Evolutionary conservation across 1,140 invertebrate species (phyloP).

Genomic region (Platyscapa corneri): DNA sequence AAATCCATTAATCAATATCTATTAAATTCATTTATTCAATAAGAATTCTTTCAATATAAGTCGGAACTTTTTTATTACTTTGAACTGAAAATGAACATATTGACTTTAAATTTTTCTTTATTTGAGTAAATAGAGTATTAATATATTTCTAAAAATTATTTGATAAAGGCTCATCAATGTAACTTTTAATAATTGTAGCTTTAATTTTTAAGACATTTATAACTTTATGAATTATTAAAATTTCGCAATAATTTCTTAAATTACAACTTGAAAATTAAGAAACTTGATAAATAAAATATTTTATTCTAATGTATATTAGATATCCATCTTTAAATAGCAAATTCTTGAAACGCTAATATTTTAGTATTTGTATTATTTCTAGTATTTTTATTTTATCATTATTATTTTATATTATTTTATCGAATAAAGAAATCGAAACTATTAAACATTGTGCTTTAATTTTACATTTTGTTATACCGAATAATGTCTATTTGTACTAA

Average conservation of each 20-base stretch:
- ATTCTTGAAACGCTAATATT: too few species aligned
- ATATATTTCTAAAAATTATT: not conserved
- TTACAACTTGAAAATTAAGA: not conserved
- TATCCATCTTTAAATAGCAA: not conserved
- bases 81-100: not conserved
- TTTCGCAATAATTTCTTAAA: not conserved
- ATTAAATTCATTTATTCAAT: not conserved
- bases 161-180: not conserved
- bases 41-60: not conserved
- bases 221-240: too few species aligned
- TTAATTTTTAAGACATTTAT: too few species aligned
- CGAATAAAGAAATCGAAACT: too few species aligned
- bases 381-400: too few species aligned
- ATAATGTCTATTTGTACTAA: too few species aligned
- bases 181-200: not conserved
- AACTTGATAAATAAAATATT: not conserved
- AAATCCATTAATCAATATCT: not conserved
- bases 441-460: too few species aligned
- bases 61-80: not conserved
- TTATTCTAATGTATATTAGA: too few species aligned
- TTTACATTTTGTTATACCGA: too few species aligned
- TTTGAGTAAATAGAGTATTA: not conserved
- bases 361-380: too few species aligned
- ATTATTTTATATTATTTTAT: too few species aligned
- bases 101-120: not conserved